Conservation (phyloP, 2,113 vertebrate genomes). For the Melierax canorus region DNA sequence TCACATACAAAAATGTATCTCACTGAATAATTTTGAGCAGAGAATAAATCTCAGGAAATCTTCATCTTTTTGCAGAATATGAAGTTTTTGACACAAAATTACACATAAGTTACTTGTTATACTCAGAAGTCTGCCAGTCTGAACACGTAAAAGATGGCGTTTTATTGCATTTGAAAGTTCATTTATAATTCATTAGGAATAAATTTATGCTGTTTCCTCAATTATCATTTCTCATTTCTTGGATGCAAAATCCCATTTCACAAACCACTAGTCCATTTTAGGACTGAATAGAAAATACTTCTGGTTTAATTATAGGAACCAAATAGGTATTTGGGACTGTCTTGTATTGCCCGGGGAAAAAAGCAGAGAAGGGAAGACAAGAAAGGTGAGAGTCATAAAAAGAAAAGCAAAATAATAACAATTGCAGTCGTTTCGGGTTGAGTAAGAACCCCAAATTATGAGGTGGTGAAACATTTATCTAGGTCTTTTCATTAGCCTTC, state of each 20-base stretch:
- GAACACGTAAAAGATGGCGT: neutral
- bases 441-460: neutral
- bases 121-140: neutral
- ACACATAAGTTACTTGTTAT: neutral
- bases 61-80: neutral
- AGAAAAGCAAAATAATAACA: neutral
- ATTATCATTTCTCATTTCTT: slow-evolving; percentile 14
- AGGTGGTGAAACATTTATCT: neutral
- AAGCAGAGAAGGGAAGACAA: neutral
- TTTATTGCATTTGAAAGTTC: neutral
- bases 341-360: neutral
- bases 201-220: neutral
- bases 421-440: neutral
- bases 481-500: neutral
- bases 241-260: neutral
- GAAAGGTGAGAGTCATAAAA: neutral
- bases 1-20: neutral
- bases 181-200: neutral
- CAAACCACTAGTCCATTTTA: neutral
- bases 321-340: neutral
- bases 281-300: neutral
- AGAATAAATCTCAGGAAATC: neutral
- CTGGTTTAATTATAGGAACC: slow-evolving; percentile 19
- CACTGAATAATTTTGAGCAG: neutral
- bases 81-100: neutral